These are phyloP conservation scores for Leptinotarsa juncta DNA, from an alignment of 2,888 invertebrate genomes.

Conservation along the genomic window DNA sequence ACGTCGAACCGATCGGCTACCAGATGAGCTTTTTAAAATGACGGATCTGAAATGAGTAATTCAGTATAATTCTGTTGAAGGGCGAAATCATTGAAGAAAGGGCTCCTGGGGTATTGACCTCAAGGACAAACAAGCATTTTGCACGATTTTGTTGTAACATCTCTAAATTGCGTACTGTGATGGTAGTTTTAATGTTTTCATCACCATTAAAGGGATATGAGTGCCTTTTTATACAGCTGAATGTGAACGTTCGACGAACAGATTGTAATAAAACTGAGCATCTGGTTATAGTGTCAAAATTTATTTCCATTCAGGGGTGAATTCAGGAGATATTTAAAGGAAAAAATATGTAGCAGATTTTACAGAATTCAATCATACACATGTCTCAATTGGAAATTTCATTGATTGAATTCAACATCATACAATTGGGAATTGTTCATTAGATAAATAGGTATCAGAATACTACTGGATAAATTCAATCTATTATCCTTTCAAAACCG, in stretches of 20 bases:
- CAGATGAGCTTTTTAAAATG: no score
- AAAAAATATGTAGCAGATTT: no score
- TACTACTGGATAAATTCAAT: no score
- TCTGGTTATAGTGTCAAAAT: background rate
- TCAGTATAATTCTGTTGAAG: no score
- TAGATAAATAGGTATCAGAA: no score
- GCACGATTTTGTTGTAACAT: background rate
- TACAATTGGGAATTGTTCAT: no score
- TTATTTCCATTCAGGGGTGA: background rate
- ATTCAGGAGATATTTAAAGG: background rate
- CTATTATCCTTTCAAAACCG: no score
- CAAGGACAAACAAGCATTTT: background rate
- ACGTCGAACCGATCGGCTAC: no score
- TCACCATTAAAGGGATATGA: background rate
- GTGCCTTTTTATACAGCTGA: background rate
- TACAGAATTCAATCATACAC: no score
- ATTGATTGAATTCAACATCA: no score
- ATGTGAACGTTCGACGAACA: background rate
- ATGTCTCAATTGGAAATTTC: no score
- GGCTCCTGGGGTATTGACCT: background rate
- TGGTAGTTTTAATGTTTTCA: background rate
- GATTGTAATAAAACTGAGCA: background rate
- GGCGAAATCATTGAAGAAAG: background rate
- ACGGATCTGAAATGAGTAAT: no score
- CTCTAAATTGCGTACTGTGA: background rate